Percentiles rank a stretch among this genome's conserved stretches.
These are phyloP conservation scores for Rhynchonema sp. DNA, from an alignment of 2,888 invertebrate genomes.

Conservation along the genomic window DNA sequence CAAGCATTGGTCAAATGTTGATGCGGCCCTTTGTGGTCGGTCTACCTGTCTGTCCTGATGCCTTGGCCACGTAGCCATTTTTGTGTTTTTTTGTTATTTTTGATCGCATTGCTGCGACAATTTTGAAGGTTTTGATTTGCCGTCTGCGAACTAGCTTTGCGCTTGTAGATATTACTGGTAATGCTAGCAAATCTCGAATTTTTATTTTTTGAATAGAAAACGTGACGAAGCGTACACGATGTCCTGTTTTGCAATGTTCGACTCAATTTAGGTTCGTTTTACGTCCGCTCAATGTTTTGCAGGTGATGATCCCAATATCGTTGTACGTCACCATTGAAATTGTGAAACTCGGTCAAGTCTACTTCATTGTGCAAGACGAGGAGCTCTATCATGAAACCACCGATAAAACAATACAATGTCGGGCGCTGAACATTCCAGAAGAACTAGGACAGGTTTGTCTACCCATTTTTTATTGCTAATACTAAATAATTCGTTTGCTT, in stretches of 20 bases:
- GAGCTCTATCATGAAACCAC: conserved; percentile 64
- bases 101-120: no score
- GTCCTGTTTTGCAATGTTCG: no score
- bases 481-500: no score
- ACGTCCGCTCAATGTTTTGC: conserved; percentile 14
- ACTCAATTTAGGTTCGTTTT: neutral
- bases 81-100: no score
- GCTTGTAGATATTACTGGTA: no score
- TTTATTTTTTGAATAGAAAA: neutral
- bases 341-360: conserved; percentile 83
- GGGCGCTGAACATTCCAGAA: conserved; percentile 61
- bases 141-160: no score
- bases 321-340: conserved; percentile 89
- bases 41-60: no score
- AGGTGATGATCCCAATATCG: conserved; percentile 88
- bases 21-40: no score
- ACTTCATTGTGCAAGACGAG: conserved; percentile 72
- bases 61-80: no score
- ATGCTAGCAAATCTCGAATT: no score
- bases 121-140: no score
- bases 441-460: conserved; percentile 62
- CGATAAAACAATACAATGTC: conserved; percentile 60
- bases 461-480: neutral
- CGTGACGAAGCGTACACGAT: neutral
- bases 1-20: no score